A percentile compares a stretch with the other conserved stretches of the same genome.
These are phyloP conservation scores for Hylaea fasciaria DNA, from an alignment of 2,888 invertebrate genomes.

Conservation along the genomic window DNA sequence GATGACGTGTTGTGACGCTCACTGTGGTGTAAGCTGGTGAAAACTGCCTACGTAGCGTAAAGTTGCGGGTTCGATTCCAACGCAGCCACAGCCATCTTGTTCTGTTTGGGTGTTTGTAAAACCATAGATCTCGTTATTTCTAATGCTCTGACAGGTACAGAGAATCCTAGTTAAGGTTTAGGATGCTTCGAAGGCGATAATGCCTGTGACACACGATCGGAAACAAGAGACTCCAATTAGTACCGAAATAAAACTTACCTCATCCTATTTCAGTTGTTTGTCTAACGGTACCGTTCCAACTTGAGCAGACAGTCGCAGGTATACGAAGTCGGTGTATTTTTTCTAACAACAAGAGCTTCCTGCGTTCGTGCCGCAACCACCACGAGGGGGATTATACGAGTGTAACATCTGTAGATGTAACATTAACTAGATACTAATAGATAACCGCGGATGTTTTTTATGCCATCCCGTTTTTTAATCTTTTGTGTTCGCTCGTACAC, in stretches of 20 bases:
- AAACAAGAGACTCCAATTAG: too few relatives aligned
- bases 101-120: too few relatives aligned
- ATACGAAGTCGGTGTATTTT: constrained; percentile 47
- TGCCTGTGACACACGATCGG: too few relatives aligned
- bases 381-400: constrained; percentile 67
- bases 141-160: too few relatives aligned
- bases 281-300: constrained; percentile 60
- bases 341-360: constrained; percentile 54
- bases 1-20: too few relatives aligned
- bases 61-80: too few relatives aligned
- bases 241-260: constrained; percentile 19
- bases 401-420: constrained; percentile 75
- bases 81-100: too few relatives aligned
- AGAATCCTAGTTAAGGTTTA: too few relatives aligned
- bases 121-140: too few relatives aligned
- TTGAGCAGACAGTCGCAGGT: constrained; percentile 48
- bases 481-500: constrained; percentile 73
- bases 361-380: constrained; percentile 49
- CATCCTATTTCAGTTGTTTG: constrained; percentile 59
- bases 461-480: constrained; percentile 75
- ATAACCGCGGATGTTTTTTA: constrained; percentile 84
- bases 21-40: too few relatives aligned
- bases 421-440: constrained; percentile 84
- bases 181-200: too few relatives aligned
- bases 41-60: too few relatives aligned